These are phyloP conservation scores for Agonopterix alstromeriana DNA, from an alignment of 2,888 invertebrate genomes.

Conservation along the genomic window DNA sequence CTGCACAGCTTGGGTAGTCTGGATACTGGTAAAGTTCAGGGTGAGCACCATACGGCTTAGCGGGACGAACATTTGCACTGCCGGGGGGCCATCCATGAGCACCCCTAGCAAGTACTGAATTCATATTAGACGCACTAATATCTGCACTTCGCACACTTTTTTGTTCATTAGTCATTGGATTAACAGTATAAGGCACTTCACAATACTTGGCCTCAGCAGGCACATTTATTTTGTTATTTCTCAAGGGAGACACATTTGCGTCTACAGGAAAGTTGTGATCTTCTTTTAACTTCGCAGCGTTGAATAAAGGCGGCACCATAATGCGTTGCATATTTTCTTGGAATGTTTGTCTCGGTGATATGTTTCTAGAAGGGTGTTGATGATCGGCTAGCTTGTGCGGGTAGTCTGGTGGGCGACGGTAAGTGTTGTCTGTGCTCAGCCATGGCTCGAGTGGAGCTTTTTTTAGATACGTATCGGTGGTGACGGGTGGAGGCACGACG, in stretches of 20 bases:
- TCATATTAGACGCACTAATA: constrained; percentile 47
- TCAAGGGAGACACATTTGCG: constrained; percentile 30
- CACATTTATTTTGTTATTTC: constrained; percentile 49
- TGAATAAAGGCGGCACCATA: constrained; percentile 61
- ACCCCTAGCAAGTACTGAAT: constrained; percentile 32
- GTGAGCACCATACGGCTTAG: constrained; percentile 42
- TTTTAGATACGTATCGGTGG: constrained; percentile 46
- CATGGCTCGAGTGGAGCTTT: constrained; percentile 50
- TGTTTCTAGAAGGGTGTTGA: constrained; percentile 58
- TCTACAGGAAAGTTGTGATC: constrained; percentile 39
- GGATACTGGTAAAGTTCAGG: constrained; percentile 57
- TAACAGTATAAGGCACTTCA: constrained; percentile 71
- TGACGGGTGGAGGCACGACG: constrained; percentile 43
- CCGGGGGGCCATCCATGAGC: constrained; percentile 47
- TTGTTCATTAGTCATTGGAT: constrained; percentile 50
- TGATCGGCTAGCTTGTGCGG: constrained; percentile 47
- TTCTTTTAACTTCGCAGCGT: constrained; percentile 46
- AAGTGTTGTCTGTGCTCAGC: constrained; percentile 40
- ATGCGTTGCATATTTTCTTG: constrained; percentile 73
- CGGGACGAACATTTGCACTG: constrained; percentile 40
- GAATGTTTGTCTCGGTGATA: constrained; percentile 73
- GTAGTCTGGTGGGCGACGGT: constrained; percentile 55
- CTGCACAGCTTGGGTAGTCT: constrained; percentile 50
- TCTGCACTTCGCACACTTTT: constrained; percentile 53
- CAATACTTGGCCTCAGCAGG: constrained; percentile 58